These are phyloP conservation scores for Vidua chalybeata DNA, from an alignment of 2,113 vertebrate species.

Conservation along the genomic window DNA sequence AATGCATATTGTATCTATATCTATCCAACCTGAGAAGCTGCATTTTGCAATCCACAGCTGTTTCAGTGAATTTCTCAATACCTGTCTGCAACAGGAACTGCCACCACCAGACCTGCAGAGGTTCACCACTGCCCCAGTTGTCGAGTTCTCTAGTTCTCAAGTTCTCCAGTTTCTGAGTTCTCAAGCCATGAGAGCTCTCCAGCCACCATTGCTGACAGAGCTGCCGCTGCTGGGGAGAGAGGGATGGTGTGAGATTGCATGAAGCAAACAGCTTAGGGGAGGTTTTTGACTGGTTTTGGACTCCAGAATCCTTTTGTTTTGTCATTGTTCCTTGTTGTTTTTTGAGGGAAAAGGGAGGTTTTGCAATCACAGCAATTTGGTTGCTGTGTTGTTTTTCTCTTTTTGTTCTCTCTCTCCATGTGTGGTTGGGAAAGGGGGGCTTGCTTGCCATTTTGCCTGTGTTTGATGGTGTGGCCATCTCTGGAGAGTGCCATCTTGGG, in stretches of 20 bases:
- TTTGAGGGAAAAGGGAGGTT: not conserved
- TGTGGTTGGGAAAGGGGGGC: fast-evolving
- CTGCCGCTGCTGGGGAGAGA: not conserved
- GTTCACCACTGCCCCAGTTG: not conserved
- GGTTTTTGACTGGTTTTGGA: not conserved
- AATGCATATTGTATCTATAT: too few species aligned
- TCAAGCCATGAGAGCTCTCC: not conserved
- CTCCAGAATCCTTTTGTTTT: not conserved
- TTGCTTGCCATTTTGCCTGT: not conserved
- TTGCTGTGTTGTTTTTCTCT: not conserved
- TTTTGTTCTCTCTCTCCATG: not conserved
- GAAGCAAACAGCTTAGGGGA: not conserved
- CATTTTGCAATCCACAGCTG: not conserved
- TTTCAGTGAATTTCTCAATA: not conserved
- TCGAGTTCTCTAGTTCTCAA: not conserved
- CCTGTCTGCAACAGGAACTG: not conserved
- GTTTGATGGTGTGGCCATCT: not conserved
- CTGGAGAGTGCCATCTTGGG: not conserved
- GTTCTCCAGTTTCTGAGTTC: not conserved
- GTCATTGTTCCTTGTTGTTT: not conserved
- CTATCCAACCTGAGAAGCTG: not conserved
- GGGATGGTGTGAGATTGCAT: not conserved
- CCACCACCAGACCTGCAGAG: not conserved
- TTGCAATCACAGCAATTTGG: fast-evolving
- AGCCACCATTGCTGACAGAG: not conserved